Evolutionary conservation across 2,888 invertebrate species (phyloP), one percentile per base, ranked within the genome.

Genomic region (Xanthorhoe spadicearia): DNA sequence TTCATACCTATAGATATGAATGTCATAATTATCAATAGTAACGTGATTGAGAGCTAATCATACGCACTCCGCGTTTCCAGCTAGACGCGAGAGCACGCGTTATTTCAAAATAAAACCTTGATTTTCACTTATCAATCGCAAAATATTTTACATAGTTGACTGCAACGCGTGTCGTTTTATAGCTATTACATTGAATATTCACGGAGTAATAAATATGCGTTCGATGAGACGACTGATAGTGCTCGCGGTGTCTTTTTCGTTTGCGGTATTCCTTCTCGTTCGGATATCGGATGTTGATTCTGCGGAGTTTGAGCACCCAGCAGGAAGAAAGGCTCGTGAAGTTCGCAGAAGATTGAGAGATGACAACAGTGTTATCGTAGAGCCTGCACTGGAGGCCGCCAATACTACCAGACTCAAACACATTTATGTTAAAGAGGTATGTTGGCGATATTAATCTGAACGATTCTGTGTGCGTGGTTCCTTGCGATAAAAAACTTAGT

Each of bases 171-270:
- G 58, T 43, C 19, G 18, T 35, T 15, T 46, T 63, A 66, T 55
- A n/a, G 48, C 32, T 46, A 17, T 63, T 65, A 48, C 18, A 43
- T 23, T 23, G 38, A 57, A 57, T 58, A 49, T 15, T 52, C 50
- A 43, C 17, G 59, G 64, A 66, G 65, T 64, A 70, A 55, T 50
- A 50, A 68, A 61, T 38, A 89, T 89, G 89, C 86, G 85, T 71
- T 72, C 78, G 66, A 54, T 78, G 9, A 64, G 81, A 18, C 85
- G 88, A 59, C 77, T 84, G 15, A 53, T 78, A 10, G 64, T 78
- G 3, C 72, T 77, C 7, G 82, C 75, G 6, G 68, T 82, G 9
- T 68, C 73, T 7, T 82, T 86, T 49, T 72, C 73, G 6, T 23
- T 76, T 43, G 77, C 73, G 19, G 74, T 84, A 71, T 15, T 86